Base-by-base conservation (phyloP, 2,797 vertebrate species). In the Xiphorhynchus erythropygius region DNA sequence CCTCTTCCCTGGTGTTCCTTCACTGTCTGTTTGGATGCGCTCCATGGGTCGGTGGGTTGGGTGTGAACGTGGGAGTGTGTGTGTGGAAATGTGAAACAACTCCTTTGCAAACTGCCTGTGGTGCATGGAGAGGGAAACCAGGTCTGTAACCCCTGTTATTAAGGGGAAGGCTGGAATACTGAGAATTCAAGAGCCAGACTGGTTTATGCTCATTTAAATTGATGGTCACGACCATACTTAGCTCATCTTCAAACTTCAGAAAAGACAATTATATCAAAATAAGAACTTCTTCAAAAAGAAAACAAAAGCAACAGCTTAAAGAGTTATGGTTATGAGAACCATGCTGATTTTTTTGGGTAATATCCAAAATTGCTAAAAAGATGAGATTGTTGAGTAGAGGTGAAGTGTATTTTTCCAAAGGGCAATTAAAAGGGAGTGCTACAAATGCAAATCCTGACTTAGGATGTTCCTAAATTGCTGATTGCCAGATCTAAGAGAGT, bases 31-130 rank as follows among this genome's bases (percentile, higher is more conserved):
- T 18, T 60, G 57, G 33, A 8, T 39, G 3, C 16, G 16, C 63
- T 46, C 16, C 21, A n/a, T 16, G 60, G 55, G 18, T 32, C 15
- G 47, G 33, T 12, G 30, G 18, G 46, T 53, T 37, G 60, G 13
- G 7, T 39, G 27, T 13, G 2, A 24, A 18, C 7, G 0, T 13
- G 1, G 5, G 5, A 32, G 52, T 33, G 25, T 1, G 0, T 4
- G 2, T 21, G 3, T 64, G 3, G 4, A 13, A 37, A 17, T 55
- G 33, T n/a, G 13, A 32, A 22, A 42, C 33, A 27, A 3, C 23
- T 60, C 46, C 1, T 37, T 41, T 65, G 52, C 33, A 53, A 78
- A 28, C 25, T 78, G 65, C 32, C 23, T 78, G 53, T n/a, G 50
- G 53, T 88, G 87, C 30, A 8, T 16, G 11, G 28, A 68, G 63